phyloP scores from a whole-genome alignment of 2,113 vertebrate genomes.

The Neomonachus schauinslandi region DNA sequence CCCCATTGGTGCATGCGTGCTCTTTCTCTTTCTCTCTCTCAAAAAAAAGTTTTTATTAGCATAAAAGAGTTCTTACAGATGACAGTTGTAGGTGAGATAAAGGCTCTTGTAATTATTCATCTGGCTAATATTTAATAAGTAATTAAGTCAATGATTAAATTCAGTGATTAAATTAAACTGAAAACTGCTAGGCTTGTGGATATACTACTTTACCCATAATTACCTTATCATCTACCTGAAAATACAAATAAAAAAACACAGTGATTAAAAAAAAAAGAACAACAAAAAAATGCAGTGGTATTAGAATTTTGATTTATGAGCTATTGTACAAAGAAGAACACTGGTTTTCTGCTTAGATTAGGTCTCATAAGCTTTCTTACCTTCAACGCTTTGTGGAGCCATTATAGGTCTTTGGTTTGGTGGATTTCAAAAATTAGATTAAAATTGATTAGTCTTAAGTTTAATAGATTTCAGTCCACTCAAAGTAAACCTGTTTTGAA shows the following conservation, averaged over 20 bases:
- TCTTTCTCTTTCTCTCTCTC: background rate
- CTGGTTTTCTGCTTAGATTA: background rate
- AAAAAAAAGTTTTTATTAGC: background rate
- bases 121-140: constrained; percentile 21
- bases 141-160: background rate
- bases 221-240: background rate
- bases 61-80: background rate
- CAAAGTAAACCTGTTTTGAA: constrained; percentile 38
- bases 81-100: background rate
- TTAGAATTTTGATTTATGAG: constrained; percentile 19
- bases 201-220: background rate
- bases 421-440: constrained; percentile 31
- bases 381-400: background rate
- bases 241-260: background rate
- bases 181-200: background rate
- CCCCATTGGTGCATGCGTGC: background rate
- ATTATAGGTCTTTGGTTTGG: background rate
- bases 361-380: background rate
- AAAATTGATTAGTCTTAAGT: background rate
- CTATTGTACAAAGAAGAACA: background rate
- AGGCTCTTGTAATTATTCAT: constrained; percentile 25
- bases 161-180: background rate
- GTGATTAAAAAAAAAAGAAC: background rate
- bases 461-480: background rate
- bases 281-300: background rate